Conservation (phyloP, 2,113 vertebrate genomes). For the Myiopsitta monachus region DNA sequence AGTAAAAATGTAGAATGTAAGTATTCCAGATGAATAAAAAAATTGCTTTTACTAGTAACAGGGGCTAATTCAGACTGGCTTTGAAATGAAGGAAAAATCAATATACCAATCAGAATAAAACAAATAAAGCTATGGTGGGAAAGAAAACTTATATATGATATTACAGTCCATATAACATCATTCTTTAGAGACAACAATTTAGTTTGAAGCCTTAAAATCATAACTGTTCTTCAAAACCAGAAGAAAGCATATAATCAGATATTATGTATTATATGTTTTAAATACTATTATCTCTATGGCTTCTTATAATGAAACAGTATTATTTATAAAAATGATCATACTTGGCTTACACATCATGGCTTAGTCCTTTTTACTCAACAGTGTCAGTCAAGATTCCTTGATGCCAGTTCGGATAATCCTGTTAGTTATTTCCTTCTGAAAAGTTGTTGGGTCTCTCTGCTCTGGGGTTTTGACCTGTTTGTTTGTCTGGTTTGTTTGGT, state of each 20-base stretch:
- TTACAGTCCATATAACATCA: not conserved
- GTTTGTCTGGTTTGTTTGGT: not conserved
- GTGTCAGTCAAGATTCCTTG: not conserved
- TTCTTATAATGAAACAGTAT: not conserved
- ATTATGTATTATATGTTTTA: not conserved
- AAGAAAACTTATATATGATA: not conserved
- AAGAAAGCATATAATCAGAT: not conserved
- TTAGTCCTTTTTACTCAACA: not conserved
- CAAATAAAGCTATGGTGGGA: not conserved
- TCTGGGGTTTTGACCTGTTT: not conserved
- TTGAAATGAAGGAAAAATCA: not conserved
- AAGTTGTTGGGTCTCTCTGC: not conserved
- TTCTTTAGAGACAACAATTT: not conserved
- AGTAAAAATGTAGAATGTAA: not conserved
- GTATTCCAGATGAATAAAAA: not conserved
- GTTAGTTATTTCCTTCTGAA: not conserved
- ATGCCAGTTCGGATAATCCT: not conserved
- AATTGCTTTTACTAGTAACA: not conserved
- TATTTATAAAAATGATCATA: not conserved
- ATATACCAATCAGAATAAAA: not conserved
- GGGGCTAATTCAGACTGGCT: not conserved
- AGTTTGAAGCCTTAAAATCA: not conserved
- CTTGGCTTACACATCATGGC: not conserved
- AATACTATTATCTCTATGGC: rapidly evolving
- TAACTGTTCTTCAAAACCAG: not conserved